These are phyloP conservation scores for Varanus komodoensis DNA, from an alignment of 2,113 vertebrate species.

Conservation along the genomic window DNA sequence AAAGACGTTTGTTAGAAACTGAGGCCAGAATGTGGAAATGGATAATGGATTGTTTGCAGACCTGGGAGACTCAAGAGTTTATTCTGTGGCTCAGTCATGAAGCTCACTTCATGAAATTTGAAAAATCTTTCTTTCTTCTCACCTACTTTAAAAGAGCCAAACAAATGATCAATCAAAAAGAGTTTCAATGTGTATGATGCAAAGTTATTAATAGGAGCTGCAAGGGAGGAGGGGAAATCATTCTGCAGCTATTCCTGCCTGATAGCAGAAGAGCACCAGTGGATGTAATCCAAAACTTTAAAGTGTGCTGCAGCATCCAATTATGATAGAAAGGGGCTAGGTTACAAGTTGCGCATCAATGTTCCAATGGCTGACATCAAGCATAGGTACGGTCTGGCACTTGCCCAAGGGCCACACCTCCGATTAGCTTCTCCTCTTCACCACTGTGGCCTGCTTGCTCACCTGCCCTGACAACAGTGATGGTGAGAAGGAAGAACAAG, in stretches of 20 bases:
- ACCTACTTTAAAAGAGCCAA: not conserved
- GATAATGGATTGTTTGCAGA: rapidly evolving
- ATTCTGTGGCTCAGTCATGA: not conserved
- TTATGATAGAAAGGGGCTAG: slow-evolving; percentile 43
- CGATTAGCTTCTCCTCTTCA: too few species aligned
- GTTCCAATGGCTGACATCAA: too few species aligned
- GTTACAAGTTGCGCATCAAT: slow-evolving; percentile 25
- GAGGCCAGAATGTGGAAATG: not conserved
- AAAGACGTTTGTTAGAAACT: slow-evolving; percentile 53
- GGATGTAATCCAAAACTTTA: not conserved
- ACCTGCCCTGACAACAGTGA: too few species aligned
- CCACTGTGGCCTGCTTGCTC: too few species aligned
- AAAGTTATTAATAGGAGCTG: not conserved
- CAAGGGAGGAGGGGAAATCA: too few species aligned
- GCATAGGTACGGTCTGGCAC: too few species aligned
- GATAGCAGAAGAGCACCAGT: too few species aligned
- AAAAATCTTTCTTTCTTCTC: not conserved
- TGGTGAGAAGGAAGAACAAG: too few species aligned
- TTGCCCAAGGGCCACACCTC: too few species aligned
- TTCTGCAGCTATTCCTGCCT: too few species aligned
- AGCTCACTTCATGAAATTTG: not conserved
- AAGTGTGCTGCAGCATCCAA: not conserved
- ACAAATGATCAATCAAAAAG: not conserved
- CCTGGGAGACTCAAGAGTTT: not conserved
- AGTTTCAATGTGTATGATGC: not conserved